Evolutionary conservation across 2,797 vertebrate genomes (phyloP), one percentile per base, ranked within the genome.

Genomic region (Meriones psammophilus): DNA sequence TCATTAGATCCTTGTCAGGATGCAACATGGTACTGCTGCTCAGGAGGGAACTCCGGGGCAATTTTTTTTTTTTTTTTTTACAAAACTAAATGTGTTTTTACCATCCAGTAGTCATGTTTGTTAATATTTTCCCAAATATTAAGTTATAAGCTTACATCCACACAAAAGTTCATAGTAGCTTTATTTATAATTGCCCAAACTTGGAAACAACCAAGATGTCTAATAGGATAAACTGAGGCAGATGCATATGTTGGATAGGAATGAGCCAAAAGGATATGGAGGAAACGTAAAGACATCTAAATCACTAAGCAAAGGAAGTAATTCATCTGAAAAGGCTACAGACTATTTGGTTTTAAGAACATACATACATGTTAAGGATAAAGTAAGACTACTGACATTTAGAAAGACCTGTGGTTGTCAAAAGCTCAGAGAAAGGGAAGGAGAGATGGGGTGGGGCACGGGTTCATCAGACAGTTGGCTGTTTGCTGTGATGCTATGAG

Each of bases 301-400:
- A 30, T 79, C 78, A 68, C 8, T 93, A 78, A 91, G 46, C 73
- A 36, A 89, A 78, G 79, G 71, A 94, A 90, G 64, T 58, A 64
- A 58, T 79, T 12, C 8, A 60, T 30, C 10, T 74, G 42, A 73
- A 93, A 94, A 95, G 46, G 9, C 9, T 91, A 2, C 2, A 10
- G 1, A 33, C 26, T 83, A 17, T 56, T 26, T 64, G 62, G 42
- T 64, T 36, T 54, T 36, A 79, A 60, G 20, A 18, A 7, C 33
- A 64, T 33, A 50, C 20, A 81, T 50, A 50, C 50, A 50, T 24
- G 69, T 83, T 86, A 80, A 58, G 42, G 42, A 81, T 89, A 66
- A 91, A 85, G 33, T 13, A 88, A 80, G 71, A 88, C 54, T 56
- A 81, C 22, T 30, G 64, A 74, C 26, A 69, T 8, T 87, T 92